Evolutionary conservation across 1,140 invertebrate genomes (phyloP), one percentile per base, ranked within the genome.

Genomic region (Leptinotarsa undecemlineata): DNA sequence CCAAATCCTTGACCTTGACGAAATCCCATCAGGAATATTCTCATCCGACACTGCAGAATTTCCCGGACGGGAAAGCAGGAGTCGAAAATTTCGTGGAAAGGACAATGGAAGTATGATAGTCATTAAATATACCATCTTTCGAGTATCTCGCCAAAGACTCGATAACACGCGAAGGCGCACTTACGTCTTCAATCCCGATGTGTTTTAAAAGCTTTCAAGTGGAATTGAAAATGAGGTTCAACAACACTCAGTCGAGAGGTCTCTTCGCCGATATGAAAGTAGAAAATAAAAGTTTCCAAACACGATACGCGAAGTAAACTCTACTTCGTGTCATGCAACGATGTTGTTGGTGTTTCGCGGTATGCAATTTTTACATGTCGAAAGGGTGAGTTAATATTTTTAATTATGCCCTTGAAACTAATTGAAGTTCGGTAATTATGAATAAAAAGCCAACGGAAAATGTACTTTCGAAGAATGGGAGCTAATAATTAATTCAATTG

Each of bases 221-320:
- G 15, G 51, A 57, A 57, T 57, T 15, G 51, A 57, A 15, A 57
- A 57, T 57, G 51, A 57, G 6, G 51, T 57, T 57, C 51, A 57
- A 57, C 51, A 57, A 57, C 51, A 17, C 51, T 57, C 51, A 15
- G 51, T 57, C 51, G 51, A 57, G 51, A 57, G 51, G 51, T 57
- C 51, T 57, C 51, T 57, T 57, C 51, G 4, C 13, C n/a, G 51
- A 15, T 57, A 57, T 57, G 51, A 42, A 42, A 42, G 51, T 57
- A 17, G 51, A 57, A 57, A 57, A 57, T 57, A 57, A 57, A 57
- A 57, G 51, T 57, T 57, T 57, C 51, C 51, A 57, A 57, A 57
- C 51, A 57, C 51, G 51, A 57, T 57, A 57, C n/a, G 15, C 51
- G 15, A 19, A 19, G 51, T 57, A 57, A 57, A 57, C 51, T 17